Evolutionary conservation across 2,113 vertebrate genomes (phyloP).

Genomic region (Leptosomus discolor): DNA sequence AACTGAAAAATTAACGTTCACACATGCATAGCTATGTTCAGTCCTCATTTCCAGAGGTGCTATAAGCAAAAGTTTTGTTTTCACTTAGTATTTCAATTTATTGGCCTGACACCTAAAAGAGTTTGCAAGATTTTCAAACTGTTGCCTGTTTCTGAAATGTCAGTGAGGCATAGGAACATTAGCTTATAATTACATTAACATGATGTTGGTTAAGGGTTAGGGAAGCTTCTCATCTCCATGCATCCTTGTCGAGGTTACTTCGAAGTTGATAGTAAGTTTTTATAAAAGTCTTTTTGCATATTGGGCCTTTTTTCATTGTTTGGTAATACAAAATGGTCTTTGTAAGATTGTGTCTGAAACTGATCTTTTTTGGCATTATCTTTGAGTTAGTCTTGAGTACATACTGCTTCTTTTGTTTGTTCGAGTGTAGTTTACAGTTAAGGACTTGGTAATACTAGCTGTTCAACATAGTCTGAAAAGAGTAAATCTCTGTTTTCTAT

Average conservation of each 20-base stretch:
- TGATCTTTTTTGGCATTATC: background rate
- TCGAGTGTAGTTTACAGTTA: background rate
- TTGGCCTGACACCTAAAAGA: background rate
- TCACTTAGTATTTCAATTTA: background rate
- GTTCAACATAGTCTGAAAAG: background rate
- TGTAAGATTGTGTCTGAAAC: background rate
- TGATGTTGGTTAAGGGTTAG: background rate
- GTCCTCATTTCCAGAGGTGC: background rate
- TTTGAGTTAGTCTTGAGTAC: background rate
- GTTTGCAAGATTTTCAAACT: background rate
- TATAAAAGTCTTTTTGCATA: fast-evolving
- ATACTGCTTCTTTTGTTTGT: background rate
- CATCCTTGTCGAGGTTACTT: background rate
- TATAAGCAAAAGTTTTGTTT: background rate
- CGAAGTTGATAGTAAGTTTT: background rate
- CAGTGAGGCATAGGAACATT: fast-evolving
- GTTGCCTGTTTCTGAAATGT: background rate
- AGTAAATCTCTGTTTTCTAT: background rate
- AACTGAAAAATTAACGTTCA: background rate
- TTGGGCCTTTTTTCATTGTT: fast-evolving
- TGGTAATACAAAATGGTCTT: background rate
- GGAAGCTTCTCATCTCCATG: background rate
- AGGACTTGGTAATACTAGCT: background rate
- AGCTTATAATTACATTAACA: background rate
- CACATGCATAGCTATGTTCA: fast-evolving